Percentiles rank a stretch among this genome's conserved stretches.
phyloP scores from a whole-genome alignment of 23 tunicate species.

The Halocynthia aurantium region DNA sequence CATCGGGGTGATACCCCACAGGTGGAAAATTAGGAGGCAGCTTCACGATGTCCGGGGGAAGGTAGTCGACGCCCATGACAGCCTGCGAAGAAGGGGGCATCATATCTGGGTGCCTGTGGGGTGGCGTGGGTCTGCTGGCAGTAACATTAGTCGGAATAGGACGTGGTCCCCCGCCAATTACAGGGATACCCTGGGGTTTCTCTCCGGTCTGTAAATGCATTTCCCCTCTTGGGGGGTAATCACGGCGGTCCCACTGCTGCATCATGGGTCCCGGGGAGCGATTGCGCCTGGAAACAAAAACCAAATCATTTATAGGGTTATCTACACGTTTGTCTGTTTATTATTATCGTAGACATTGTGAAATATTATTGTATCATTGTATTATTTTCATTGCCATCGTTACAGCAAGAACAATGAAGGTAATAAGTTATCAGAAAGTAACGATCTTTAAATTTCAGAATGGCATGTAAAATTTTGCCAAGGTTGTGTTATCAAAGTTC shows the following conservation, averaged over 20 bases:
- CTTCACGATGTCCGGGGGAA: constrained; percentile 11
- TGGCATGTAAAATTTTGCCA: too few species aligned
- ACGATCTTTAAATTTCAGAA: too few species aligned
- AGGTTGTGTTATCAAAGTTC: too few species aligned
- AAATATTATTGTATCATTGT: too few species aligned
- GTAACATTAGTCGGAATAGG: constrained; percentile 79
- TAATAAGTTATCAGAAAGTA: too few species aligned
- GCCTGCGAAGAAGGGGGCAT: background rate
- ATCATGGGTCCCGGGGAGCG: constrained; percentile 20
- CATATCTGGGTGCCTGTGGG: background rate
- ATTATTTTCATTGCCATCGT: too few species aligned
- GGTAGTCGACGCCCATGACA: background rate
- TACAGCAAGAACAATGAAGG: too few species aligned
- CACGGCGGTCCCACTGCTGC: constrained; percentile 32
- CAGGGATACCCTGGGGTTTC: constrained; percentile 86
- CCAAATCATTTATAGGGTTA: too few species aligned
- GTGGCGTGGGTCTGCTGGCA: constrained; percentile 21
- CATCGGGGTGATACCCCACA: background rate
- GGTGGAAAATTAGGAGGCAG: constrained; percentile 10
- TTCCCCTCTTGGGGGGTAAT: background rate
- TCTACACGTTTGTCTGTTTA: too few species aligned
- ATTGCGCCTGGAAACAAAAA: constrained; percentile 21
- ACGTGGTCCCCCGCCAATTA: constrained; percentile 80
- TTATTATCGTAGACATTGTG: too few species aligned
- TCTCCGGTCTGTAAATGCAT: constrained; percentile 18